Evolutionary conservation across 2,888 invertebrate species (phyloP).

Genomic region (Hanleya hanleyi): DNA sequence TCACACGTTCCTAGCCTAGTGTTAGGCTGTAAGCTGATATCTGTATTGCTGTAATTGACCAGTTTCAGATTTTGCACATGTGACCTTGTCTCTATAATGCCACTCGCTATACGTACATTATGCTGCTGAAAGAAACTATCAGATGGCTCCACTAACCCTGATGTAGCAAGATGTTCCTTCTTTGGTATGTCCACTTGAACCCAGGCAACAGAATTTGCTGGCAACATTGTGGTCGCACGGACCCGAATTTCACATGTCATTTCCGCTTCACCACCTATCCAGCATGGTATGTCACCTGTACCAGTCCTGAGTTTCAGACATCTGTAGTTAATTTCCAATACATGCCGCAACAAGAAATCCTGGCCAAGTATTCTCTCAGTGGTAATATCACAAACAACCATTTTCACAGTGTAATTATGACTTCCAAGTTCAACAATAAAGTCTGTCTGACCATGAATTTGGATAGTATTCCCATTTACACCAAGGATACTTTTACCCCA

Average conservation of each 20-base stretch:
- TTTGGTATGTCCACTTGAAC: neutral
- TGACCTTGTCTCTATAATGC: no score
- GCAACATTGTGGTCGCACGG: neutral
- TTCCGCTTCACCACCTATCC: neutral
- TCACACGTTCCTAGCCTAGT: no score
- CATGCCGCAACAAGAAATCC: neutral
- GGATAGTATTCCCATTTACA: neutral
- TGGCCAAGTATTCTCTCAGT: neutral
- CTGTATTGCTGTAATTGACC: no score
- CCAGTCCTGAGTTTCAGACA: neutral
- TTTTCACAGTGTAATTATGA: neutral
- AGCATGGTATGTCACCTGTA: neutral
- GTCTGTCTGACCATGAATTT: neutral
- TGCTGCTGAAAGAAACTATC: no score
- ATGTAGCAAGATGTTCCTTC: no score
- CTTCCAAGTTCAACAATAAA: neutral
- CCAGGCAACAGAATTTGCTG: neutral
- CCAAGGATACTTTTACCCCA: neutral
- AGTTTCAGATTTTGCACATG: no score
- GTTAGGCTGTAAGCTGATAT: no score
- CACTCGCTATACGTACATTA: no score
- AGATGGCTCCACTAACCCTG: no score
- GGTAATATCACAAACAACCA: neutral
- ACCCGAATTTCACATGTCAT: neutral
- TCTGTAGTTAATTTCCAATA: neutral